Conservation (phyloP, 2,113 vertebrate genomes). For the Paracanthobrama guichenoti region DNA sequence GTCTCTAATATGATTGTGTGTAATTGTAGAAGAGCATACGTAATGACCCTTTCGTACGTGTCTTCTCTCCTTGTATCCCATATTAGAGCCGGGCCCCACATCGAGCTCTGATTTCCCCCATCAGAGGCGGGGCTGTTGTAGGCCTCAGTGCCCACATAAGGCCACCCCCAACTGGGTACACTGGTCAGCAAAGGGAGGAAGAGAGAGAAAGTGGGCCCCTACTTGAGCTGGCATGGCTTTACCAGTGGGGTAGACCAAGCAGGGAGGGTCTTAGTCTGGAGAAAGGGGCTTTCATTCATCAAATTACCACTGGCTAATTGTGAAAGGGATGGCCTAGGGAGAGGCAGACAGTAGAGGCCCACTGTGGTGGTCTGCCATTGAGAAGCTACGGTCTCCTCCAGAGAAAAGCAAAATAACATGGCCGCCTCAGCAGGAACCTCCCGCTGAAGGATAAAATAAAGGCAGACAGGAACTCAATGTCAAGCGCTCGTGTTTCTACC, state of each 20-base stretch:
- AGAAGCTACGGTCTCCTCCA: slow-evolving; percentile 9
- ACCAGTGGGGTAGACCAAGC: slow-evolving; percentile 53
- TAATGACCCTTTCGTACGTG: not conserved
- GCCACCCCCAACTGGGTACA: slow-evolving; percentile 50
- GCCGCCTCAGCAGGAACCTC: slow-evolving; percentile 67
- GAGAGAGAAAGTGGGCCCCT: slow-evolving; percentile 49
- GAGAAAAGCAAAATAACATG: slow-evolving; percentile 61
- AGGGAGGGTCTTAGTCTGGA: slow-evolving; percentile 47
- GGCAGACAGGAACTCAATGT: slow-evolving; percentile 68
- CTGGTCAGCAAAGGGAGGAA: slow-evolving; percentile 54
- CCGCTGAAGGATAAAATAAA: slow-evolving; percentile 66
- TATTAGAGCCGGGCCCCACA: slow-evolving; percentile 6
- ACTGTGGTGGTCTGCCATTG: slow-evolving; percentile 53
- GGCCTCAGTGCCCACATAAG: slow-evolving; percentile 62
- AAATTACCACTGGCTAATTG: slow-evolving; percentile 77
- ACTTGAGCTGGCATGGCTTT: slow-evolving; percentile 64
- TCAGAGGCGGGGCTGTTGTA: slow-evolving; percentile 45
- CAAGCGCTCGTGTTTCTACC: slow-evolving; percentile 53
- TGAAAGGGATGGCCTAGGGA: slow-evolving; percentile 72
- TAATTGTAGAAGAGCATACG: not conserved
- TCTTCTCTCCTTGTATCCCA: not conserved
- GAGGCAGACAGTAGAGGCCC: slow-evolving; percentile 63
- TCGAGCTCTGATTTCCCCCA: slow-evolving; percentile 11
- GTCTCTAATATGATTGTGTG: not conserved
- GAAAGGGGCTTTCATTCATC: slow-evolving; percentile 68